Evolutionary conservation across 2,113 vertebrate genomes (phyloP).

Genomic region (pig (Sus scrofa)): T2T-Sscrofa CM000822.6:18138501-18139000

Average conservation of each 20-base stretch:
- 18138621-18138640: neutral
- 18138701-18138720: neutral
- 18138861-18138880: neutral
- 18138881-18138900: conserved; percentile 18
- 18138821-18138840: neutral
- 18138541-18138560: neutral
- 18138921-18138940: neutral
- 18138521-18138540: neutral
- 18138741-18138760: neutral
- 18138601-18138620: neutral
- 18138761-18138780: neutral
- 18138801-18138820: neutral
- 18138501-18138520: neutral
- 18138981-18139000: neutral
- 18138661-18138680: neutral
- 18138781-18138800: neutral
- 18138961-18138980: neutral
- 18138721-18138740: neutral
- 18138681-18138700: neutral
- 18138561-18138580: neutral
- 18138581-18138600: neutral
- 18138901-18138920: neutral
- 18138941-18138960: neutral
- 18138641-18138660: neutral
- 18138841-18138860: neutral